Conservation (phyloP, 2,113 vertebrate genomes). For the Brachypodius melanocephalos region DNA sequence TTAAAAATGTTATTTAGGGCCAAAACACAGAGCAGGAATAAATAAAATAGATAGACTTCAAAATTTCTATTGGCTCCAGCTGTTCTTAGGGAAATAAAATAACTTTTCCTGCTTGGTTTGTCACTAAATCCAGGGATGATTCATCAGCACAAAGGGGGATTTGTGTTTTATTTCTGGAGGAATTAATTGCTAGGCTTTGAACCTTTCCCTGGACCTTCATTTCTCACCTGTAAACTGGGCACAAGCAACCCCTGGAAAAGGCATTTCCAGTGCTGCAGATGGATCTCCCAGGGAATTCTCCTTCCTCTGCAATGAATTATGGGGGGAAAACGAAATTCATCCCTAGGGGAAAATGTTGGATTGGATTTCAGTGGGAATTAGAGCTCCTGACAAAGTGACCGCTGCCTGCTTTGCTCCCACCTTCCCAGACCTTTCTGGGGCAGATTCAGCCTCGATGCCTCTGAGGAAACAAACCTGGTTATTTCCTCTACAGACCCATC, state of each 20-base stretch:
- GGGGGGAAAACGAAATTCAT: background rate
- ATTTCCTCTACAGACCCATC: background rate
- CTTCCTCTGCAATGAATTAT: background rate
- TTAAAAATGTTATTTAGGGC: background rate
- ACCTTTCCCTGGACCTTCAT: background rate
- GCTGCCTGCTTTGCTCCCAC: background rate
- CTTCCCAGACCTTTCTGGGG: background rate
- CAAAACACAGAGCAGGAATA: background rate
- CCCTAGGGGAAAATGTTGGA: background rate
- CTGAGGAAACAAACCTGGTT: constrained; percentile 1
- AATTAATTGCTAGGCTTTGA: background rate
- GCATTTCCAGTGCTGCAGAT: background rate
- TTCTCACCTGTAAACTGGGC: background rate
- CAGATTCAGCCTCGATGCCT: background rate
- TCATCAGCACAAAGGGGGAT: background rate
- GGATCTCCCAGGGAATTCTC: background rate
- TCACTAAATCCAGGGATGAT: background rate
- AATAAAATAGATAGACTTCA: background rate
- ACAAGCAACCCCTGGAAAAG: background rate
- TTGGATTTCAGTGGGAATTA: background rate
- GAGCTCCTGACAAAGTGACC: background rate
- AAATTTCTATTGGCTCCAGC: background rate
- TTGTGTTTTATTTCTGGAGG: background rate
- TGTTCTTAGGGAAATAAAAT: background rate
- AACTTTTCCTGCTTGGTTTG: background rate